phyloP scores from a whole-genome alignment of 2,888 invertebrate species.

The Leucoma salicis region DNA sequence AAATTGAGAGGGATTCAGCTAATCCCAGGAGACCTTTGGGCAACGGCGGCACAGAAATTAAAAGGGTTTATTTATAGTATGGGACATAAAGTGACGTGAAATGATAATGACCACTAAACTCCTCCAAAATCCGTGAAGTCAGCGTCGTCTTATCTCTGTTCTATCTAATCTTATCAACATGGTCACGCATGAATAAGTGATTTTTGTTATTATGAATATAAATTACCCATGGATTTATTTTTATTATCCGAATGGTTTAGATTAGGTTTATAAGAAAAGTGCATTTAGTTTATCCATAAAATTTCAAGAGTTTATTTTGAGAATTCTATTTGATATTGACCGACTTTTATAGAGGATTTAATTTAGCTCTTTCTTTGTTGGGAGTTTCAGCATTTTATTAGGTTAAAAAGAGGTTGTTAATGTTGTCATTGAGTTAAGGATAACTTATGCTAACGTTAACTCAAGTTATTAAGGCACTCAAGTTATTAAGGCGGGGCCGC shows the following conservation, averaged over 20 bases:
- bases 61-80: too few species aligned
- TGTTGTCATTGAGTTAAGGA: neutral
- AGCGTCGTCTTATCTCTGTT: too few species aligned
- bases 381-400: conserved; percentile 67
- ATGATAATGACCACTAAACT: too few species aligned
- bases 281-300: neutral
- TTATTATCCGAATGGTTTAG: neutral
- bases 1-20: too few species aligned
- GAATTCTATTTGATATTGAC: conserved; percentile 15
- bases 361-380: conserved; percentile 67
- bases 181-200: neutral
- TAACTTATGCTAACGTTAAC: neutral
- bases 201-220: neutral
- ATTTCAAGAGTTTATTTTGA: neutral
- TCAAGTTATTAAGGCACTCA: too few species aligned
- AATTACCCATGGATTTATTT: neutral
- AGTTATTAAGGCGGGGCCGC: too few species aligned
- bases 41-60: too few species aligned
- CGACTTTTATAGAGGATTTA: conserved; percentile 62
- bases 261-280: too few species aligned
- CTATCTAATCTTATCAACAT: neutral
- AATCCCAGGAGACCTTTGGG: too few species aligned
- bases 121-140: too few species aligned
- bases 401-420: conserved; percentile 26
- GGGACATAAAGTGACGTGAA: too few species aligned